Conservation (phyloP, 2,113 vertebrate species). For the Myotis brandtii region DNA sequence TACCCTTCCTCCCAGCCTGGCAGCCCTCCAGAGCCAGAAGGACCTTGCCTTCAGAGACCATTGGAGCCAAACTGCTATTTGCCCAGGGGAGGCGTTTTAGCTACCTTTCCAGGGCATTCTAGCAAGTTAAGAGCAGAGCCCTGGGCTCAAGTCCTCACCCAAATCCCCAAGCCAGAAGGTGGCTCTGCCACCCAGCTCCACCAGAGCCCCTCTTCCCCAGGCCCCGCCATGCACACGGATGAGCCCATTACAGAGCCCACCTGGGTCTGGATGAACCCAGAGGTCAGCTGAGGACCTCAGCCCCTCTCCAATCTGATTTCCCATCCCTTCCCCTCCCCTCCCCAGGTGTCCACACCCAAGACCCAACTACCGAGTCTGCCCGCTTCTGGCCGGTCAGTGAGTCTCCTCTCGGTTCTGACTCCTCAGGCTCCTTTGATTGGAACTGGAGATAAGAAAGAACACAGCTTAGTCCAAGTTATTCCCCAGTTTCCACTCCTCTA, state of each 20-base stretch:
- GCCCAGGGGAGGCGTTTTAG: not conserved
- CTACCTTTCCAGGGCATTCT: not conserved
- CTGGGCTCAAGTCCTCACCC: not conserved
- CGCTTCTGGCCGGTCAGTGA: slow-evolving; percentile 75
- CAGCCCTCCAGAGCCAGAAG: not conserved
- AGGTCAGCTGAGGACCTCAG: not conserved
- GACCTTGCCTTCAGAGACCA: not conserved
- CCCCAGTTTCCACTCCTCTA: not conserved
- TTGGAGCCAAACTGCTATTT: not conserved
- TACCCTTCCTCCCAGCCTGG: not conserved
- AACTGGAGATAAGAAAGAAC: slow-evolving; percentile 76
- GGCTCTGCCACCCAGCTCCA: no score
- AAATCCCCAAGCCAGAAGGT: not conserved
- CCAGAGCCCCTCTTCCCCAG: not conserved
- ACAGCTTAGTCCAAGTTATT: slow-evolving; percentile 40
- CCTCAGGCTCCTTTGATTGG: slow-evolving; percentile 57
- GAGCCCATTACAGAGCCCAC: not conserved
- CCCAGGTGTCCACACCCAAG: slow-evolving; percentile 64
- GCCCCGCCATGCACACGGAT: not conserved
- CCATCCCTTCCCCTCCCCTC: not conserved
- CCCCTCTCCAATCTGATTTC: not conserved
- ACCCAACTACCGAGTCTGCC: slow-evolving; percentile 77
- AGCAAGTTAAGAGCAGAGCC: not conserved
- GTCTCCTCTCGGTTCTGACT: slow-evolving; percentile 51
- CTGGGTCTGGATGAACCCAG: not conserved